A percentile compares a stretch with the other conserved stretches of the same genome.
Evolutionary conservation across 30 jellyfish, hydroid and myxozoan species (phyloP).

Genomic region (Cassiopea andromeda): DNA sequence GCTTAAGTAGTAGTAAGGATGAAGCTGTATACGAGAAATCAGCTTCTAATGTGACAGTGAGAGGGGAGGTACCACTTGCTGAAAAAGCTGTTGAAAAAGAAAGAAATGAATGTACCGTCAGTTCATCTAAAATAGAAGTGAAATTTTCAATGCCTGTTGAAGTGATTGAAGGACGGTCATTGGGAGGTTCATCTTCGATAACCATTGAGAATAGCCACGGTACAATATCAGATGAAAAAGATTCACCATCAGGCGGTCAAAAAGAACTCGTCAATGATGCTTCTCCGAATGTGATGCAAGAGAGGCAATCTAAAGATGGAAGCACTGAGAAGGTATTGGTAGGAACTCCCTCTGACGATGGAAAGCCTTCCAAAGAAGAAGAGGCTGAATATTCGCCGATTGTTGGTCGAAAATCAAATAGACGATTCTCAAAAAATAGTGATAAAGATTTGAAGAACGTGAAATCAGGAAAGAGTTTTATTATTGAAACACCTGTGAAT

Average conservation of each 20-base stretch:
- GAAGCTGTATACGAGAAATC: background rate
- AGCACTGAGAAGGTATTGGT: background rate
- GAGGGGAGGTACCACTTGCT: background rate
- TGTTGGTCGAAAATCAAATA: slow-evolving; percentile 22
- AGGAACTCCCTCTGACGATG: background rate
- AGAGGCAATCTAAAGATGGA: background rate
- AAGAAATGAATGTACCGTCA: background rate
- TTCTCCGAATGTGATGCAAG: background rate
- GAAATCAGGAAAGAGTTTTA: slow-evolving; percentile 60
- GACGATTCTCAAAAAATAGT: slow-evolving; percentile 29
- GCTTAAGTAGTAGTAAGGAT: background rate
- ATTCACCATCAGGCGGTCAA: background rate
- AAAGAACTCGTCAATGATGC: background rate
- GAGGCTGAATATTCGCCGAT: background rate
- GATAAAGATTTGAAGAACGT: slow-evolving; percentile 15
- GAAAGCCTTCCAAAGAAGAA: background rate
- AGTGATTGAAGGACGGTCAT: slow-evolving; percentile 7
- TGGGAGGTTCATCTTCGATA: background rate
- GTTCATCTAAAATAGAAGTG: background rate
- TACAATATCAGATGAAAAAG: background rate
- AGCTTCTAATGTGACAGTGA: too few relatives aligned
- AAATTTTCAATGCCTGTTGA: slow-evolving; percentile 38
- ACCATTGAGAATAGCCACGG: background rate
- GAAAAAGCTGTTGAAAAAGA: background rate
- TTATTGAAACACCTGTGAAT: slow-evolving; percentile 57